A percentile compares a stretch with the other conserved stretches of the same genome.
Conservation (phyloP, 1,140 invertebrate species). For the Dendrolimus punctatus region DNA sequence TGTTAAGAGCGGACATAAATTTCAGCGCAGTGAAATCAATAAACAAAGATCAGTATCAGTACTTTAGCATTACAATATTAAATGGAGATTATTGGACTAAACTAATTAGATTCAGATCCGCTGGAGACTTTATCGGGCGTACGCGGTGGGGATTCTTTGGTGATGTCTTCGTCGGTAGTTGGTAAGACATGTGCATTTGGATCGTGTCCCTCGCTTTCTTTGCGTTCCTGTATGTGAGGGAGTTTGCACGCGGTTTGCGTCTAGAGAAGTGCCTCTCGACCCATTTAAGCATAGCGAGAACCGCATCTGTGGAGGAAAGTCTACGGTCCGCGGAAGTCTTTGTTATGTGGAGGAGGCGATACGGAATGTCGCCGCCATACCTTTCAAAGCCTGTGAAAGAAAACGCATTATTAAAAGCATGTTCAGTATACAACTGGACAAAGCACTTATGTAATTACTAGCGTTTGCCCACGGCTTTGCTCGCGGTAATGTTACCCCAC, state of each 20-base stretch:
- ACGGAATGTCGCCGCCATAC: conserved; percentile 92
- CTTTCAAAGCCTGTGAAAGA: conserved; percentile 80
- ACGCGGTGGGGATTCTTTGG: conserved; percentile 42
- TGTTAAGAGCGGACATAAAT: no score
- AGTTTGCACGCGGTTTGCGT: conserved; percentile 78
- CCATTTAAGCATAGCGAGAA: conserved; percentile 91
- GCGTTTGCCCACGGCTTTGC: no score
- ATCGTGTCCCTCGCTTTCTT: conserved; percentile 74
- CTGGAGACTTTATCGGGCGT: conserved; percentile 42
- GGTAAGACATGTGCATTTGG: conserved; percentile 82
- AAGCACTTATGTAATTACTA: no score
- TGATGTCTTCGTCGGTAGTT: conserved; percentile 35
- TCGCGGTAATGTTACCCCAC: no score
- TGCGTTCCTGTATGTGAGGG: conserved; percentile 73
- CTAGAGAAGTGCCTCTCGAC: conserved; percentile 87
- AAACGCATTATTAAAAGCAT: background rate
- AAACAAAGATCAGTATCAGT: no score
- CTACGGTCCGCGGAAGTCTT: conserved; percentile 89
- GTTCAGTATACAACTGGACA: no score
- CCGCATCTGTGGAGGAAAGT: conserved; percentile 89
- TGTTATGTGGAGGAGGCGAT: conserved; percentile 89
- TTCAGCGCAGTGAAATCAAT: no score
- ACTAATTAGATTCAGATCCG: conserved; percentile 35
- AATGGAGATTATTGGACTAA: no score
- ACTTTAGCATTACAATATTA: no score